Conservation (phyloP, 2,888 invertebrate species). For the Agriopis aurantiaria region DNA sequence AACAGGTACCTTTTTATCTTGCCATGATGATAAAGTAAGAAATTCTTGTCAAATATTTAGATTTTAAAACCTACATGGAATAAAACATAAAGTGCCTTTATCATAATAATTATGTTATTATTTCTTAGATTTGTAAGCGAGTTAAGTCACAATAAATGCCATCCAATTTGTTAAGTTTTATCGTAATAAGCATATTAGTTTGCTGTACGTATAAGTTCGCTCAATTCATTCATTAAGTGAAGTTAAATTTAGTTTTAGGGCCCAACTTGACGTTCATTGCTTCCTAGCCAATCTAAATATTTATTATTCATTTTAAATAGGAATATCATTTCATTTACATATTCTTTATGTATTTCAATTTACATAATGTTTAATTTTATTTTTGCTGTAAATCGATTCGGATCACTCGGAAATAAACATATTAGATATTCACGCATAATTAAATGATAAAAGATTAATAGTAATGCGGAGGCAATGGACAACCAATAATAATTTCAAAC, state of each 20-base stretch:
- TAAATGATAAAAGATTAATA: slow-evolving; percentile 47
- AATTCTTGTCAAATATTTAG: slow-evolving; percentile 81
- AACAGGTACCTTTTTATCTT: slow-evolving; percentile 86
- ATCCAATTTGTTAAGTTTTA: slow-evolving; percentile 86
- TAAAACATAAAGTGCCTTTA: slow-evolving; percentile 81
- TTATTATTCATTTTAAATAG: slow-evolving; percentile 44
- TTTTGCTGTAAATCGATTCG: slow-evolving; percentile 33
- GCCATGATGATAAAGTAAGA: slow-evolving; percentile 85
- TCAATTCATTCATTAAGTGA: slow-evolving; percentile 82
- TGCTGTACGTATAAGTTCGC: slow-evolving; percentile 79
- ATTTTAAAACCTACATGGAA: slow-evolving; percentile 72
- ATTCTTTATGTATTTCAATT: slow-evolving; percentile 38
- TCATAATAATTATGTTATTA: slow-evolving; percentile 79
- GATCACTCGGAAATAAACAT: slow-evolving; percentile 33
- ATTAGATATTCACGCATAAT: slow-evolving; percentile 31
- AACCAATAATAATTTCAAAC: slow-evolving; percentile 68
- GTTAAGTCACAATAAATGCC: slow-evolving; percentile 87
- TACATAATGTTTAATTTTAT: slow-evolving; percentile 46
- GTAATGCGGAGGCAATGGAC: slow-evolving; percentile 67
- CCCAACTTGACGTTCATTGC: slow-evolving; percentile 62
- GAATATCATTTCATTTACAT: slow-evolving; percentile 45
- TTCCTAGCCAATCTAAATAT: slow-evolving; percentile 53
- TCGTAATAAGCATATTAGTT: slow-evolving; percentile 73
- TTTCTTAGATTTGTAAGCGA: slow-evolving; percentile 77
- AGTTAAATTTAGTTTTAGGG: slow-evolving; percentile 75